phyloP scores from a whole-genome alignment of 1,140 invertebrate species.

The Periplaneta americana region DNA sequence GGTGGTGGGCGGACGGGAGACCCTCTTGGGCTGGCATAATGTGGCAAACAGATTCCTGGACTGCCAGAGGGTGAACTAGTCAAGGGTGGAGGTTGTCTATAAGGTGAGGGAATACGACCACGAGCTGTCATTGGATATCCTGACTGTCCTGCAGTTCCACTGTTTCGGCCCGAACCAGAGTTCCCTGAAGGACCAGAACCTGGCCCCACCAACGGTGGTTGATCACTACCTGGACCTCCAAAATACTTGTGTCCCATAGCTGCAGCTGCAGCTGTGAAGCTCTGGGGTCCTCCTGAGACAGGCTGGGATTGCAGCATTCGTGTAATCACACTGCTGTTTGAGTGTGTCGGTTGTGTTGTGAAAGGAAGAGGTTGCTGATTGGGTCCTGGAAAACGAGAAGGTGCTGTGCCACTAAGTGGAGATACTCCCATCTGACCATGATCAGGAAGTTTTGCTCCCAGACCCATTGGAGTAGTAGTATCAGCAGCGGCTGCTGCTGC shows the following conservation, averaged over 20 bases:
- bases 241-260: constrained; percentile 45
- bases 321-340: constrained; percentile 43
- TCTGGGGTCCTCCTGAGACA: constrained; percentile 35
- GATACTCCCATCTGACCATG: background rate
- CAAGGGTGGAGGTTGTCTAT: constrained; percentile 35
- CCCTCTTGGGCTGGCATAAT: constrained; percentile 1
- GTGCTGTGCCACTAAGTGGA: constrained; percentile 32
- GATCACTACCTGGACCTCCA: constrained; percentile 24
- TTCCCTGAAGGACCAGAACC: background rate
- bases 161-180: background rate
- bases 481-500: background rate
- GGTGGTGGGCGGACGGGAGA: background rate
- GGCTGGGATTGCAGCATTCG: constrained; percentile 53
- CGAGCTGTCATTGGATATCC: constrained; percentile 33
- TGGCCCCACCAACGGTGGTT: background rate
- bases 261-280: constrained; percentile 38
- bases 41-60: background rate
- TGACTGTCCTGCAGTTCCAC: background rate
- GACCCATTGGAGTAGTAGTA: constrained; percentile 25
- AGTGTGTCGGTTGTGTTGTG: background rate
- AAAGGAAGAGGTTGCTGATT: background rate
- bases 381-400: constrained; percentile 15
- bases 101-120: constrained; percentile 40
- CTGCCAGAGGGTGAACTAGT: background rate
- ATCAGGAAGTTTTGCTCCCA: constrained; percentile 22